Conservation (phyloP, 2,888 invertebrate genomes). For the Nineta flava region DNA sequence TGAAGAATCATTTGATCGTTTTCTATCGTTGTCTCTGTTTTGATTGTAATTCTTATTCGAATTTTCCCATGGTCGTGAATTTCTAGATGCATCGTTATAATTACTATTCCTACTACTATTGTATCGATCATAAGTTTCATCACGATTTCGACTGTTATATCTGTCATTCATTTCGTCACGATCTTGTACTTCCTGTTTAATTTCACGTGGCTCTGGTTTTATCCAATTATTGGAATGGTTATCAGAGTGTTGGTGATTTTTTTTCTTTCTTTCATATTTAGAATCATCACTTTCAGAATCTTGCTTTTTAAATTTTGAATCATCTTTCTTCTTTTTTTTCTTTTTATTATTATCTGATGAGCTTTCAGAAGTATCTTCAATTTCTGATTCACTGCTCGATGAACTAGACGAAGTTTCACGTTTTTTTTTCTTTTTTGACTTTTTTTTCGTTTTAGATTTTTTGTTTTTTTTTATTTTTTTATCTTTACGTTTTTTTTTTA, state of each 20-base stretch:
- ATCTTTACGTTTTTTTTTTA: slow-evolving; percentile 5
- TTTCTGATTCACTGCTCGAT: slow-evolving; percentile 5
- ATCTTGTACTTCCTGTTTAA: slow-evolving; percentile 6
- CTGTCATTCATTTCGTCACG: neutral
- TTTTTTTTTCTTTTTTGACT: slow-evolving; percentile 6
- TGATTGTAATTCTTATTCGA: no score
- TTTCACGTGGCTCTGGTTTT: neutral
- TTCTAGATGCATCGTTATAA: no score
- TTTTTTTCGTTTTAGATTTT: slow-evolving; percentile 12
- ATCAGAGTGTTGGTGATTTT: no score
- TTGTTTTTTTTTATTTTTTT: slow-evolving; percentile 12
- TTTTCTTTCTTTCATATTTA: slow-evolving; percentile 9
- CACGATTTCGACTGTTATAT: neutral
- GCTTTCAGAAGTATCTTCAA: no score
- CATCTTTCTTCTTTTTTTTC: no score
- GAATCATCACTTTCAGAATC: slow-evolving; percentile 4
- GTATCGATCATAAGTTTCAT: no score
- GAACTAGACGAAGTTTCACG: neutral
- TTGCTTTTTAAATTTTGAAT: slow-evolving; percentile 1
- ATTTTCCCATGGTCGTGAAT: no score
- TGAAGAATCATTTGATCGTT: no score
- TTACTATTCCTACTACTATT: no score
- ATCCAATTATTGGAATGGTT: no score
- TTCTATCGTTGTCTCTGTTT: no score
- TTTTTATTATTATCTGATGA: no score